Percentiles rank a stretch among this genome's conserved stretches.
Conservation (phyloP, 2,113 vertebrate species). For the Neomonachus schauinslandi region DNA sequence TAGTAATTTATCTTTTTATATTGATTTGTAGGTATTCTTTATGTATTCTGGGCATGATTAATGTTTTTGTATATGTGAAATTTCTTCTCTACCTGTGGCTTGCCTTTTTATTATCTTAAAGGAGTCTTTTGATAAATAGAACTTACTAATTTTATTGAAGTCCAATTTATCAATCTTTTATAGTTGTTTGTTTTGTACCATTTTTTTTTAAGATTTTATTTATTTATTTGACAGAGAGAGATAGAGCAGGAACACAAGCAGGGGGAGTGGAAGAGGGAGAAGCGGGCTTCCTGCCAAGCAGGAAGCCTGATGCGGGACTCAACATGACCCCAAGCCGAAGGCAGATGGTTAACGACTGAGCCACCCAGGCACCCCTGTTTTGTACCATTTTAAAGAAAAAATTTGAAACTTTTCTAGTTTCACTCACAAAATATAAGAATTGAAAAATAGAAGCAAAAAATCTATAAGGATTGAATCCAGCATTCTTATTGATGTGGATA, state of each 20-base stretch:
- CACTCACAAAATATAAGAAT: not conserved
- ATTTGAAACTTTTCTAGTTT: not conserved
- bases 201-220: not conserved
- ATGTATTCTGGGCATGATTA: not conserved
- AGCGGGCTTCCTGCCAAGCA: too few species aligned
- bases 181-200: not conserved
- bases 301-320: too few species aligned
- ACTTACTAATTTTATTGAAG: slow-evolving; percentile 26
- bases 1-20: not conserved
- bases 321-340: too few species aligned
- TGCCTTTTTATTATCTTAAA: slow-evolving; percentile 45
- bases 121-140: not conserved
- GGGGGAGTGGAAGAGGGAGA: too few species aligned
- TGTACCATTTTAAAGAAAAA: slow-evolving; percentile 47
- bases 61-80: not conserved
- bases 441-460: not conserved
- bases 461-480: not conserved
- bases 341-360: too few species aligned
- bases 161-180: not conserved
- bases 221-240: too few species aligned
- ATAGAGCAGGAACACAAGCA: too few species aligned
- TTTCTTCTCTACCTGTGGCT: not conserved
- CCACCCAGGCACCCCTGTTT: not conserved
- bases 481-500: slow-evolving; percentile 11
- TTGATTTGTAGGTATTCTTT: slow-evolving; percentile 17